Conservation (phyloP, 2,888 invertebrate species). For the Pollenia amentaria region DNA sequence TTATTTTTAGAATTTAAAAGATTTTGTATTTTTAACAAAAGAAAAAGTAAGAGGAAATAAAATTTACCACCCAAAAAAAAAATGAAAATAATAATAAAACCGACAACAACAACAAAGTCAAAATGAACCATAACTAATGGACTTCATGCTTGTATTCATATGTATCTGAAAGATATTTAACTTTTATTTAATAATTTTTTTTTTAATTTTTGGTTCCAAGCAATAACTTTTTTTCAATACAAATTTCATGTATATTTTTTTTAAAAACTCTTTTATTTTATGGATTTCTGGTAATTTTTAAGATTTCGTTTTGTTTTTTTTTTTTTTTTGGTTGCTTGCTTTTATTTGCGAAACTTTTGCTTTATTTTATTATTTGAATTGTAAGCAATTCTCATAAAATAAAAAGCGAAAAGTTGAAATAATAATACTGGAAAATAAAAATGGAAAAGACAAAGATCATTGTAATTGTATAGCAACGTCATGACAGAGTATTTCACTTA, state of each 20-base stretch:
- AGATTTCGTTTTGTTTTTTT: slow-evolving; percentile 22
- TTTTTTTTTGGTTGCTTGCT: not conserved
- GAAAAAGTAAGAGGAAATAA: slow-evolving; percentile 66
- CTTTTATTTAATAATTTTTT: slow-evolving; percentile 41
- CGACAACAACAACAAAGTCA: slow-evolving; percentile 14
- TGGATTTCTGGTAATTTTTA: slow-evolving; percentile 48
- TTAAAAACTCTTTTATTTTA: slow-evolving; percentile 10
- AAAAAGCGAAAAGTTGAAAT: slow-evolving; percentile 28
- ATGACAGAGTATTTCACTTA: slow-evolving; percentile 55
- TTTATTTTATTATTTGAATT: slow-evolving; percentile 41
- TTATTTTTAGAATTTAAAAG: slow-evolving; percentile 27
- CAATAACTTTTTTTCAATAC: slow-evolving; percentile 34
- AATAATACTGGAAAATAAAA: slow-evolving; percentile 13
- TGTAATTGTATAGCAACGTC: slow-evolving; percentile 67
- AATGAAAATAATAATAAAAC: not conserved
- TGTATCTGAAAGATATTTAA: slow-evolving; percentile 35
- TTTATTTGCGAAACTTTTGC: slow-evolving; percentile 49
- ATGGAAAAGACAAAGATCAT: slow-evolving; percentile 51
- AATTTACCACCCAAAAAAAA: slow-evolving; percentile 48
- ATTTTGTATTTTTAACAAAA: slow-evolving; percentile 5
- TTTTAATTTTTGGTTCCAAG: slow-evolving; percentile 17
- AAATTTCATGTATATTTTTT: slow-evolving; percentile 22
- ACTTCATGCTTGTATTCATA: slow-evolving; percentile 23
- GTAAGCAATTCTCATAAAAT: slow-evolving; percentile 54
- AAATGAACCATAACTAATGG: slow-evolving; percentile 49